These are phyloP conservation scores for Empidonax alnorum DNA, from an alignment of 2,113 vertebrate species.

Conservation along the genomic window DNA sequence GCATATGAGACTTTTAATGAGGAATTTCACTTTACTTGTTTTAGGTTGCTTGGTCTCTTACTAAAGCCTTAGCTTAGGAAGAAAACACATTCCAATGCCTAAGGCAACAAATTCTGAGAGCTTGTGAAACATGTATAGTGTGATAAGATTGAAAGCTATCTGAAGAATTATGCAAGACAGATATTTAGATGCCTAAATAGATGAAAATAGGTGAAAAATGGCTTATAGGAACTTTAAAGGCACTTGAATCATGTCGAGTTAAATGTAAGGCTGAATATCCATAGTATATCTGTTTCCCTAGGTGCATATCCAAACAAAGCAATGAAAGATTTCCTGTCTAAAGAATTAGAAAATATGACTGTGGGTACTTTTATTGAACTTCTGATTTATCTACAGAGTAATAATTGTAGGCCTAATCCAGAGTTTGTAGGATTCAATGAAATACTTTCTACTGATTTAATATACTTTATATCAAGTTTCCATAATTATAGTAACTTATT, in stretches of 20 bases:
- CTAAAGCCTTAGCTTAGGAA: background rate
- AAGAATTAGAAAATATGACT: conserved; percentile 30
- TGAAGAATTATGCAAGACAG: background rate
- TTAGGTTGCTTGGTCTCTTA: background rate
- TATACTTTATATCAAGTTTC: conserved; percentile 10
- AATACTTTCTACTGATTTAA: conserved; percentile 8
- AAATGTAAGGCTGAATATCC: background rate
- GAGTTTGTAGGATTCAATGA: conserved; percentile 29
- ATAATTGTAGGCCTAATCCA: conserved; percentile 18
- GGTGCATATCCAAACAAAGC: background rate
- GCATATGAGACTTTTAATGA: accelerated
- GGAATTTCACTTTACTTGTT: background rate
- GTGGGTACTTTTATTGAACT: background rate
- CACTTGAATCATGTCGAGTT: background rate
- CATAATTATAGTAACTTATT: background rate
- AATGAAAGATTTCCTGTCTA: conserved; percentile 1
- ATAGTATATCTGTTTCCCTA: background rate
- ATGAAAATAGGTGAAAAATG: background rate
- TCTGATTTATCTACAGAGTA: conserved; percentile 10
- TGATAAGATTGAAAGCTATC: background rate
- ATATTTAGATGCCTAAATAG: background rate
- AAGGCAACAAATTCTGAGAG: background rate
- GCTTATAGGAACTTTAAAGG: background rate
- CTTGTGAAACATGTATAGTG: background rate
- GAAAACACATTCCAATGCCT: background rate